phyloP scores from a whole-genome alignment of 2,888 invertebrate species.

The Harpalus rubripes region DNA sequence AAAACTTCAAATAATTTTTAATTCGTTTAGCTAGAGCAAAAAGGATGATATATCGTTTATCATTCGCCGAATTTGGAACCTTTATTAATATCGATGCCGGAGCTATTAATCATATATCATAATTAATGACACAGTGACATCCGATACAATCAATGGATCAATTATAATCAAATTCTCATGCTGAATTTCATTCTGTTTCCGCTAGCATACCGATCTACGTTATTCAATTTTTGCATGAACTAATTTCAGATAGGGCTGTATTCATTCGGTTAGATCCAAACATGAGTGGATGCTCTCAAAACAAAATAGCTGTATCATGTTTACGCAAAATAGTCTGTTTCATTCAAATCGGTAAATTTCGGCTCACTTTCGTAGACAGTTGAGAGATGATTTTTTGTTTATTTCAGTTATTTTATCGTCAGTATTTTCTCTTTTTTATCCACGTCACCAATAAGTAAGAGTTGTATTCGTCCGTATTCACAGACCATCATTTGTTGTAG shows the following conservation, averaged over 20 bases:
- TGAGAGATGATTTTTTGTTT: too few species aligned
- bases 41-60: constrained; percentile 39
- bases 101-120: constrained; percentile 47
- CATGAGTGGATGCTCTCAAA: background rate
- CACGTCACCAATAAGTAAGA: too few species aligned
- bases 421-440: too few species aligned
- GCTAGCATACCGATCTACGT: background rate
- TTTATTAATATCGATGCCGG: constrained; percentile 34
- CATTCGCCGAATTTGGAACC: constrained; percentile 19
- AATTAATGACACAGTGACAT: constrained; percentile 50
- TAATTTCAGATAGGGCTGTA: background rate
- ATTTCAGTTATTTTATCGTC: too few species aligned
- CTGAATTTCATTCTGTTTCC: constrained; percentile 40
- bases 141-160: constrained; percentile 49
- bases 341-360: too few species aligned
- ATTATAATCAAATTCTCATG: constrained; percentile 45
- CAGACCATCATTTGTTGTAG: too few species aligned
- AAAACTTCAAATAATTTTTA: constrained; percentile 23
- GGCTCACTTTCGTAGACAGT: too few species aligned
- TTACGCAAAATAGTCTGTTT: background rate
- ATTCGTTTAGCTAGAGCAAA: background rate
- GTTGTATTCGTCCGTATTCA: too few species aligned
- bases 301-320: background rate
- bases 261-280: background rate
- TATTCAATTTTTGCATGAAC: background rate